These are phyloP conservation scores for Theonella swinhoei DNA, from an alignment of 37 sponge, comb jelly and placozoan genomes.

Conservation along the genomic window DNA sequence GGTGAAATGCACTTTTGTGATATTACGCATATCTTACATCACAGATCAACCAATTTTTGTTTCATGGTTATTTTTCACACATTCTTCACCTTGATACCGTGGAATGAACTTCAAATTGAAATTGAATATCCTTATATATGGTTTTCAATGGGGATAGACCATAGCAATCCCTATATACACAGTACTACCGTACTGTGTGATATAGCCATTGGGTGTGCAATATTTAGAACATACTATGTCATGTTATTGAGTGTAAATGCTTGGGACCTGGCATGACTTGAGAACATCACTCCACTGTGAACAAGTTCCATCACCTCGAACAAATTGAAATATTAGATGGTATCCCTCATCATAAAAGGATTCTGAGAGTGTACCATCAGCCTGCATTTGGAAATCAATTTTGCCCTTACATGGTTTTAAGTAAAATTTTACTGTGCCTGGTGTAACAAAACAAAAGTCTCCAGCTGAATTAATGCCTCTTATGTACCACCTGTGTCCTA, in stretches of 20 bases:
- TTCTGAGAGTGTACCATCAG: background rate
- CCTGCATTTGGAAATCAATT: background rate
- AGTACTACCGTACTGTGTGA: too few species aligned
- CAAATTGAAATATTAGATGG: background rate
- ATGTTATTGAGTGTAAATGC: background rate
- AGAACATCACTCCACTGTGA: too few species aligned
- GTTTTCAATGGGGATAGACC: too few species aligned
- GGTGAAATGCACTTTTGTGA: too few species aligned
- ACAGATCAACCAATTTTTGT: too few species aligned
- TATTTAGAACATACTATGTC: background rate
- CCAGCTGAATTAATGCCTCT: conserved; percentile 20
- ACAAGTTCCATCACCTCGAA: conserved; percentile 10
- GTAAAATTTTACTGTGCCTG: conserved; percentile 14
- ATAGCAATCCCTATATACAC: too few species aligned
- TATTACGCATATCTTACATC: too few species aligned
- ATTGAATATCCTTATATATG: too few species aligned
- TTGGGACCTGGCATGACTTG: background rate
- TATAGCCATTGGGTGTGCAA: too few species aligned
- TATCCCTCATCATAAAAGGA: background rate
- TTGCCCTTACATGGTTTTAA: background rate
- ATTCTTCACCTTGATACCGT: too few species aligned
- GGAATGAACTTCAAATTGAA: too few species aligned
- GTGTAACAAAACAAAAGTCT: conserved; percentile 19
- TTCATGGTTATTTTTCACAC: too few species aligned
- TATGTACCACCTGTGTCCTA: conserved; percentile 16